Percentiles rank a stretch among this genome's conserved stretches.
Evolutionary conservation across 2,797 vertebrate species (phyloP).

Genomic region (Myotis vivesi): DNA sequence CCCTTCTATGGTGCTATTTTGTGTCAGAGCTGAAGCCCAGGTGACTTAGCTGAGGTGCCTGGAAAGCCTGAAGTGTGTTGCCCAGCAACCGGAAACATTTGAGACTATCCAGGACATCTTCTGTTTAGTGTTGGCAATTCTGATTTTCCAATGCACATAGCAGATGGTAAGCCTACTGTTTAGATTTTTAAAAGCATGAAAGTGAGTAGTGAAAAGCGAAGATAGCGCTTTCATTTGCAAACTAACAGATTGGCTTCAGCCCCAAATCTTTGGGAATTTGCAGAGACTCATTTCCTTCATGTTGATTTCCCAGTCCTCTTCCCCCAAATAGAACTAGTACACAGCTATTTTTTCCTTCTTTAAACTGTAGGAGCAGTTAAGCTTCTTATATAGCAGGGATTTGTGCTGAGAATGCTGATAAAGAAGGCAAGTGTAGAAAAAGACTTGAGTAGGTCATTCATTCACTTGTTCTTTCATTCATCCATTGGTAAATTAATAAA

Average conservation of each 20-base stretch:
- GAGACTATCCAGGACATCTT: constrained; percentile 72
- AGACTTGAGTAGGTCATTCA: not conserved
- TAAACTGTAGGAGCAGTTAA: constrained; percentile 53
- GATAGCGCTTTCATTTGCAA: constrained; percentile 52
- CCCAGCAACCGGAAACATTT: constrained; percentile 80
- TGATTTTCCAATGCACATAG: constrained; percentile 60
- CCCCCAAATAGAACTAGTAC: not conserved
- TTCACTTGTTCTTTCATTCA: not conserved
- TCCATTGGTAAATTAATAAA: not conserved
- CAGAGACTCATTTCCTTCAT: constrained; percentile 50
- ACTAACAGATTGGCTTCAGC: constrained; percentile 48
- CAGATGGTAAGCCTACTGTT: constrained; percentile 66
- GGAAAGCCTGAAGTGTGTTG: constrained; percentile 67
- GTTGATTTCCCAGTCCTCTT: constrained; percentile 8
- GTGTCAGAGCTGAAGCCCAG: constrained; percentile 62
- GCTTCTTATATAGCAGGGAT: constrained; percentile 15
- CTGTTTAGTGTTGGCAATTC: constrained; percentile 40
- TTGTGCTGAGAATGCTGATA: constrained; percentile 24
- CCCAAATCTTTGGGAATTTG: constrained; percentile 48
- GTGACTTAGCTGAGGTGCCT: constrained; percentile 66
- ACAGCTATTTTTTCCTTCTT: constrained; percentile 19
- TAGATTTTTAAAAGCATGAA: constrained; percentile 69
- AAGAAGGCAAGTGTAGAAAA: not conserved
- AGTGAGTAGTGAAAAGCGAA: constrained; percentile 48
- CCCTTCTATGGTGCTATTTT: not conserved